Conservation (phyloP, 1,140 invertebrate species). For the Apis florea region DNA sequence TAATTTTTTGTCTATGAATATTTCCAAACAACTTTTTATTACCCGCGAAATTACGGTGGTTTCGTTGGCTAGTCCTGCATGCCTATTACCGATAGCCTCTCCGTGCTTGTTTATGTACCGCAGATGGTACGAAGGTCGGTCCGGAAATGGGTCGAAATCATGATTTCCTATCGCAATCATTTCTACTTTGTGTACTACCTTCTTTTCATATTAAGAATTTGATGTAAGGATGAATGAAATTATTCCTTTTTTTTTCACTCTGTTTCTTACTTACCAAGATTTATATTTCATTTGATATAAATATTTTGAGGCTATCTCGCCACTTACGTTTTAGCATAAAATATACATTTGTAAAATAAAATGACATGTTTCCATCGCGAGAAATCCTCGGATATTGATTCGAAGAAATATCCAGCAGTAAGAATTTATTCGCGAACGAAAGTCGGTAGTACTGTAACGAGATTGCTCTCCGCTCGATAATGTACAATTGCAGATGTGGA, state of each 20-base stretch:
- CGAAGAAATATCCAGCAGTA: neutral
- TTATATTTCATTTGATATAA: neutral
- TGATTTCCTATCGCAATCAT: conserved; percentile 4
- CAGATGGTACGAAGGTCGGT: conserved; percentile 53
- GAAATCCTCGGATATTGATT: conserved; percentile 17
- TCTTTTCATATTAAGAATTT: neutral
- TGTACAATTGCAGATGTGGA: neutral
- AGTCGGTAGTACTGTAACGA: conserved; percentile 9
- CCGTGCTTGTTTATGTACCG: conserved; percentile 33
- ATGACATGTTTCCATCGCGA: neutral
- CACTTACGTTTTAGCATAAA: neutral
- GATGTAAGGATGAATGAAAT: too few relatives aligned
- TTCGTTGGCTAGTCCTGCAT: neutral
- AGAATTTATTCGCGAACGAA: conserved; percentile 2
- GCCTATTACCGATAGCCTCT: neutral
- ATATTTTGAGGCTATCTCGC: neutral
- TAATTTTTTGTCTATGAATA: neutral
- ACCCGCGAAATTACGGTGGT: neutral
- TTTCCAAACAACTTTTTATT: neutral
- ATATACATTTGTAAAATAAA: too few relatives aligned
- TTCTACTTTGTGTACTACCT: neutral
- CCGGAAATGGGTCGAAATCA: conserved; percentile 47
- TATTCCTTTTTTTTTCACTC: too few relatives aligned
- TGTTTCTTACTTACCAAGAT: too few relatives aligned
- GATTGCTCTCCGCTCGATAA: conserved; percentile 29